Evolutionary conservation across 2,888 invertebrate genomes (phyloP), one percentile per base, ranked within the genome.

Genomic region (Chrysopilus asiliformis): DNA sequence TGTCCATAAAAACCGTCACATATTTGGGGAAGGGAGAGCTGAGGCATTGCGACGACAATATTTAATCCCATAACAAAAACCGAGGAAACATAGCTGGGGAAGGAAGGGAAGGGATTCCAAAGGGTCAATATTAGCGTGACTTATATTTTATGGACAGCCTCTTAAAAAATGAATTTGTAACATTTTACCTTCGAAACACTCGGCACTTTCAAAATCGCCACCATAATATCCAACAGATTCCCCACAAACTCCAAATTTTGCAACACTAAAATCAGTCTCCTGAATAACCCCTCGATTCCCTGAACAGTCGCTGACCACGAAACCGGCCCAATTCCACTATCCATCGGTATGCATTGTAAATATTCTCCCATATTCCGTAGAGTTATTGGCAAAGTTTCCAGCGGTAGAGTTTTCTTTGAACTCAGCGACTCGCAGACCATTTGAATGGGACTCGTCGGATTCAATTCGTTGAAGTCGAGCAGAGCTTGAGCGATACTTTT

Each of bases 391-490:
- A 94, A 67, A 32, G 71, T 71, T 49, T 79, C 79, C 15, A 71
- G 54, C 3, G 81, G 76, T 34, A 84, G 57, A 1, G 76, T 76
- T 61, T 87, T 87, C 51, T 77, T 79, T 3, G 78, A 75, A 48
- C 83, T 83, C 35, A 89, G 52, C 12, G 79, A 74, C 72, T 80
- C 60, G 43, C 67, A 73, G 18, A 97, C 71, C 47, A 89, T 69
- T 56, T 93, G 93, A 42, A 98, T 68, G 9, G 97, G 94, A 7
- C 91, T 87, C 40, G 93, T 84, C 3, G 93, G 91, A 57, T 89
- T 94, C 38, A 98, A 62, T 61, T 98, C 97, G 53, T 82, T 84
- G 66, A 98, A 98, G 64, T 98, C 98, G 15, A 89, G 75, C 47
- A 98, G 68, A 2, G 95, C 87, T 52, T 85, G 80, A 1, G 91